Conservation (phyloP, 2,113 vertebrate genomes). For the Amblyornis subalaris region DNA sequence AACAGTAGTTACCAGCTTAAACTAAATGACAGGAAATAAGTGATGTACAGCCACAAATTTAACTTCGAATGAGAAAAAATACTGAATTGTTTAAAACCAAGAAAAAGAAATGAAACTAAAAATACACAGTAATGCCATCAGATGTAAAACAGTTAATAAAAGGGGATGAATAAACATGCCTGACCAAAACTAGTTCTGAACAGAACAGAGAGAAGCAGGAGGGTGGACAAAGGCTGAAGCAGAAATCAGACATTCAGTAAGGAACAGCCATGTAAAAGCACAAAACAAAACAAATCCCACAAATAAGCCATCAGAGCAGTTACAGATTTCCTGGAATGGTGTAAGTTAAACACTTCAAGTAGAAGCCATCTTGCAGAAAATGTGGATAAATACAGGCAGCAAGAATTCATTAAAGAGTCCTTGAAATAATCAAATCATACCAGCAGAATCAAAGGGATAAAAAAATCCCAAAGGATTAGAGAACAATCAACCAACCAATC, state of each 20-base stretch:
- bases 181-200: neutral
- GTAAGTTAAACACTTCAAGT: neutral
- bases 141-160: neutral
- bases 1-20: neutral
- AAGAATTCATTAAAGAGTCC: neutral
- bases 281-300: neutral
- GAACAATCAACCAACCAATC: neutral
- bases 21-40: neutral
- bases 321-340: neutral
- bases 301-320: neutral
- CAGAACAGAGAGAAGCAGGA: accelerated
- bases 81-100: neutral
- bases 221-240: neutral
- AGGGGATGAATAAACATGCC: neutral
- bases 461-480: neutral
- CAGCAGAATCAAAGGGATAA: neutral
- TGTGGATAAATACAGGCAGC: neutral
- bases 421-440: neutral
- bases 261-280: neutral
- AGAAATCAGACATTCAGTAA: neutral
- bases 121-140: neutral
- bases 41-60: neutral
- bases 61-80: neutral
- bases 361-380: neutral
- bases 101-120: neutral